A percentile compares a stretch with the other conserved stretches of the same genome.
These are phyloP conservation scores for Noctilio leporinus DNA, from an alignment of 2,113 vertebrate species.

Conservation along the genomic window DNA sequence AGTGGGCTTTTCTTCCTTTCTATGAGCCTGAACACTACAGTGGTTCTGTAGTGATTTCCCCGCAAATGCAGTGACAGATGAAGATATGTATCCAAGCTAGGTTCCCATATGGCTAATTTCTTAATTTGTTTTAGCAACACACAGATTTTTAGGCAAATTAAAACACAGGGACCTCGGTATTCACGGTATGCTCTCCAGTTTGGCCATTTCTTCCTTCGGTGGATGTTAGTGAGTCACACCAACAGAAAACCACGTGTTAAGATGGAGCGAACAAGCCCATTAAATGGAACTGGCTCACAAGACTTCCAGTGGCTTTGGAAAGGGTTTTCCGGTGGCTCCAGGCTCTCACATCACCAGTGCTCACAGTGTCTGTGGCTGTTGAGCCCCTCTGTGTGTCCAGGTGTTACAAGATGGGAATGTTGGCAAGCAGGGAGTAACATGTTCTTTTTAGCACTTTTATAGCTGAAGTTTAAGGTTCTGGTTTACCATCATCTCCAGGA, in stretches of 20 bases:
- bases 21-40: slow-evolving; percentile 55
- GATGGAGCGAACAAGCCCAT: slow-evolving; percentile 38
- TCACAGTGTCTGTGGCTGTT: not conserved
- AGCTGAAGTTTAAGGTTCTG: not conserved
- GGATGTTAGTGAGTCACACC: slow-evolving; percentile 65
- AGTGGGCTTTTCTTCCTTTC: slow-evolving; percentile 65
- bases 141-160: slow-evolving; percentile 80
- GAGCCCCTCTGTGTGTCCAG: not conserved
- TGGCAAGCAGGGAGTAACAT: not conserved
- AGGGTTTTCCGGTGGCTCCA: not conserved
- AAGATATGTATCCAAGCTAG: slow-evolving; percentile 80
- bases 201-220: slow-evolving; percentile 71
- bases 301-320: slow-evolving; percentile 59
- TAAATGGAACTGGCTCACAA: slow-evolving; percentile 50
- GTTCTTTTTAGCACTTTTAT: not conserved
- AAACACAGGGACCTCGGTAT: slow-evolving; percentile 75
- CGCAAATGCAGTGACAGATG: slow-evolving; percentile 81
- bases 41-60: slow-evolving; percentile 64
- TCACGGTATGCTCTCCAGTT: slow-evolving; percentile 64
- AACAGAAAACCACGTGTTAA: slow-evolving; percentile 57
- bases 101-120: slow-evolving; percentile 84
- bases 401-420: not conserved
- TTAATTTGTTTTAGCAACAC: slow-evolving; percentile 83
- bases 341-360: not conserved
- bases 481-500: slow-evolving; percentile 1